Base-by-base conservation (phyloP, 2,113 vertebrate genomes). In the Heloderma charlesbogerti region DNA sequence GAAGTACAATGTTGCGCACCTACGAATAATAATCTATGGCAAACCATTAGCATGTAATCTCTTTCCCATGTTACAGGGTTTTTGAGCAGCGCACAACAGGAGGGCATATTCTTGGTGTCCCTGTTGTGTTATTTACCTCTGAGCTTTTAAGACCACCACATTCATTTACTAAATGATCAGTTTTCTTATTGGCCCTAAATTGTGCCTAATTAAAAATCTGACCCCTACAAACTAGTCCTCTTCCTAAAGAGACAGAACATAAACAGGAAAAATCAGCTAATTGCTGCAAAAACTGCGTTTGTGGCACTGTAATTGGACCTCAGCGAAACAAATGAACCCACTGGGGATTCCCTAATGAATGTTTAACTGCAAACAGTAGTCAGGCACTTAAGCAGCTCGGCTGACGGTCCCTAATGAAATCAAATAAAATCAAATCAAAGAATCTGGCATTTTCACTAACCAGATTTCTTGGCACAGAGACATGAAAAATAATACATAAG, bases 181-280 rank as follows among this genome's bases (percentile, higher is more conserved):
- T 98, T 98, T 97, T 99, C 98, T 98, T 98, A 98, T 98, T 98
- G 98, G 97, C 97, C 98, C 96, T 98, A 98, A 99, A 98, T 98
- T 95, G 98, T 92, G 91, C 96, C 98, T 98, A 98, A 99, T 99
- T 99, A 98, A 99, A 99, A 98, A 95, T 95, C 95, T 98, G 98
- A 98, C 98, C 98, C 98, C 97, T 93, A 95, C 94, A 94, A 97
- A 97, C 96, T 97, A 98, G 98, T 97, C 97, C 96, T 97, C 97
- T 98, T 98, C 97, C 98, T 98, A 97, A 98, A 97, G 97, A 98
- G 97, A 98, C 96, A 97, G 97, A 99, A 98, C 97, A 98, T 98
- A 99, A 99, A 99, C 98, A 99, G 98, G 98, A 98, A 98, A 98
- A 98, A 98, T 98, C 98, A 97, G 97, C 98, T 99, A 99, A 99